Percentiles rank a stretch among this genome's conserved stretches.
Conservation (phyloP, 2,113 vertebrate genomes). For the Hemicordylus capensis region DNA sequence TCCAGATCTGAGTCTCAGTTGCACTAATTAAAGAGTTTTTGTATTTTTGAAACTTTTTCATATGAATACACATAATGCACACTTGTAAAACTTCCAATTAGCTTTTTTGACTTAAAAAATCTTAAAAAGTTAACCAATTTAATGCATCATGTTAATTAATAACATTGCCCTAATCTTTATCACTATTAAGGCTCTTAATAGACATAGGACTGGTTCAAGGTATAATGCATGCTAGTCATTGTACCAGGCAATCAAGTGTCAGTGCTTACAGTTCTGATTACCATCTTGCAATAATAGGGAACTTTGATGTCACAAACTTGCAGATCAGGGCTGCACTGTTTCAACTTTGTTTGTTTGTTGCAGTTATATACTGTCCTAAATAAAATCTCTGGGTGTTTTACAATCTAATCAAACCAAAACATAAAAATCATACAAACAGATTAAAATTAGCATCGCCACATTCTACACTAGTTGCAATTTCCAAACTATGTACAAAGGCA, state of each 20-base stretch:
- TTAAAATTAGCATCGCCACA: too few species aligned
- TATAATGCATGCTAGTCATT: background rate
- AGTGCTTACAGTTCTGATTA: background rate
- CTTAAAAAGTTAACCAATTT: background rate
- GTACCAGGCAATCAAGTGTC: background rate
- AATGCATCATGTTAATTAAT: background rate
- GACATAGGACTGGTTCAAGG: background rate
- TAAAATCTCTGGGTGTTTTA: too few species aligned
- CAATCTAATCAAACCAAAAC: too few species aligned
- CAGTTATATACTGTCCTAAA: too few species aligned
- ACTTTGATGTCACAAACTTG: too few species aligned
- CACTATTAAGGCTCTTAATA: background rate
- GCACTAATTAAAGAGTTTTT: background rate
- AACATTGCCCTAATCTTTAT: background rate
- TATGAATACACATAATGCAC: background rate
- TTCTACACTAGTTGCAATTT: too few species aligned
- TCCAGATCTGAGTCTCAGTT: background rate
- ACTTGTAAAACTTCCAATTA: background rate
- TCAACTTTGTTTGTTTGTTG: too few species aligned
- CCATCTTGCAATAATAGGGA: too few species aligned
- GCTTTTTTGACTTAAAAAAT: background rate
- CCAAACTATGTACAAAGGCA: too few species aligned
- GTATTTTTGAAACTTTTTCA: background rate
- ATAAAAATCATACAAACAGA: too few species aligned
- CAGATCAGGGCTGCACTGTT: too few species aligned